Percentiles rank a stretch among this genome's conserved stretches.
Evolutionary conservation across 2,888 invertebrate species (phyloP).

Genomic region (Hybos culiciformis): DNA sequence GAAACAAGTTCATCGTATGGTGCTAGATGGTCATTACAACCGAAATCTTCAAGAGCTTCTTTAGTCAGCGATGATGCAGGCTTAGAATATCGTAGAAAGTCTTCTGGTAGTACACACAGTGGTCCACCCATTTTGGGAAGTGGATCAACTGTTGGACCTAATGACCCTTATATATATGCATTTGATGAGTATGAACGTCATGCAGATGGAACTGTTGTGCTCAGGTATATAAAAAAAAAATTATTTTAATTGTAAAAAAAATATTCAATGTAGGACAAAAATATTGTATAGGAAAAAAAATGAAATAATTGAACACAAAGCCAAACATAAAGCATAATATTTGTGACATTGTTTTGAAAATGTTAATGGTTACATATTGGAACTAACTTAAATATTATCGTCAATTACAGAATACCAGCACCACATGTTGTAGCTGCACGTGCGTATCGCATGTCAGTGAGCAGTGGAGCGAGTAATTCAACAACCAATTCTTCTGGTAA

Average conservation of each 20-base stretch:
- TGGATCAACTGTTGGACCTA: conserved; percentile 16
- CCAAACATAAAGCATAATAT: too few species aligned
- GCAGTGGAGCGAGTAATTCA: neutral
- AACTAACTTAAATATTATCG: too few species aligned
- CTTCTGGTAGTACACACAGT: conserved; percentile 30
- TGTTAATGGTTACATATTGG: too few species aligned
- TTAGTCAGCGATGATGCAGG: conserved; percentile 35
- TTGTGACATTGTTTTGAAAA: too few species aligned
- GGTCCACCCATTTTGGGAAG: conserved; percentile 14
- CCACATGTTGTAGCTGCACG: conserved; percentile 43
- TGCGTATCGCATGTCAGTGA: conserved; percentile 38
- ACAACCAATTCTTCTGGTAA: neutral
- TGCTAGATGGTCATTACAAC: conserved; percentile 14
- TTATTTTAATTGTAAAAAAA: too few species aligned
- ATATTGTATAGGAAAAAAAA: too few species aligned
- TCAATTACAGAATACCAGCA: conserved; percentile 38
- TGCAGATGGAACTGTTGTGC: conserved; percentile 44
- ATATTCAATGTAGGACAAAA: too few species aligned
- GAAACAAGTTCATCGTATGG: conserved; percentile 7
- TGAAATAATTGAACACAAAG: too few species aligned
- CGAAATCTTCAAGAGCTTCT: conserved; percentile 37
- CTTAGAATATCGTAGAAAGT: conserved; percentile 31
- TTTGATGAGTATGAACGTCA: conserved; percentile 39
- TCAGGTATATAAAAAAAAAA: conserved; percentile 43
- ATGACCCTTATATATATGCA: conserved; percentile 24